Conservation (phyloP, 23 tunicate species). For the Trididemnum clinides region DNA sequence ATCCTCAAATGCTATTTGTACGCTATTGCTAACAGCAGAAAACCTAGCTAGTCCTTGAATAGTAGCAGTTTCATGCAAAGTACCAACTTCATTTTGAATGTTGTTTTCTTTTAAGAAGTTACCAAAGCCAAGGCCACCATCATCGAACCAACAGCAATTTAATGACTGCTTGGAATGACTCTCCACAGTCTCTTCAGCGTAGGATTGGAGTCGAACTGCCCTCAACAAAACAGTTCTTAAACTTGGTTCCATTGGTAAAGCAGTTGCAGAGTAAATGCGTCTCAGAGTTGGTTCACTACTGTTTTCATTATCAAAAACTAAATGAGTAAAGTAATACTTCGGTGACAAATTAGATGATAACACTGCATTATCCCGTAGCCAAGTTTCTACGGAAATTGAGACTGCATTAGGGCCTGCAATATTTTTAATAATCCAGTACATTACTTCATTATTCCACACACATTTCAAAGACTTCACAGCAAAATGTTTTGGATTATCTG, state of each 20-base stretch:
- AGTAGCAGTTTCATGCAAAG: slow-evolving; percentile 3
- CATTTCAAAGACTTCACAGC: slow-evolving; percentile 24
- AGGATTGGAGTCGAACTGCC: slow-evolving; percentile 42
- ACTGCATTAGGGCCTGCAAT: not conserved
- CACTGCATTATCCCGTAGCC: slow-evolving; percentile 53
- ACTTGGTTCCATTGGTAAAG: slow-evolving; percentile 48
- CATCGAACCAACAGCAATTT: slow-evolving; percentile 15
- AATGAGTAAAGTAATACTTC: slow-evolving; percentile 47
- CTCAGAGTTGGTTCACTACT: not conserved
- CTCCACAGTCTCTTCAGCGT: not conserved
- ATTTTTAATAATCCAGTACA: slow-evolving; percentile 36
- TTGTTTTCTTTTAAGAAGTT: not conserved
- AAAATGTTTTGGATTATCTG: not conserved
- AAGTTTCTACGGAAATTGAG: slow-evolving; percentile 34
- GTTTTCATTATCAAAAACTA: not conserved
- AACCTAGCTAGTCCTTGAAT: slow-evolving; percentile 55
- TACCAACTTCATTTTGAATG: not conserved
- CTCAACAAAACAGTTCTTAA: slow-evolving; percentile 53
- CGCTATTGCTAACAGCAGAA: slow-evolving; percentile 52
- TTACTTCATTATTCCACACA: slow-evolving; percentile 33
- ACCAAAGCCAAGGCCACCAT: not conserved
- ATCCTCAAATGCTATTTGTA: slow-evolving; percentile 60
- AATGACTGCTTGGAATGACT: not conserved
- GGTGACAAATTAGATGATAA: slow-evolving; percentile 5
- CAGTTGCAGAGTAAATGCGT: slow-evolving; percentile 56